Conservation (phyloP, 2,888 invertebrate species). For the Camptogramma bilineatum region DNA sequence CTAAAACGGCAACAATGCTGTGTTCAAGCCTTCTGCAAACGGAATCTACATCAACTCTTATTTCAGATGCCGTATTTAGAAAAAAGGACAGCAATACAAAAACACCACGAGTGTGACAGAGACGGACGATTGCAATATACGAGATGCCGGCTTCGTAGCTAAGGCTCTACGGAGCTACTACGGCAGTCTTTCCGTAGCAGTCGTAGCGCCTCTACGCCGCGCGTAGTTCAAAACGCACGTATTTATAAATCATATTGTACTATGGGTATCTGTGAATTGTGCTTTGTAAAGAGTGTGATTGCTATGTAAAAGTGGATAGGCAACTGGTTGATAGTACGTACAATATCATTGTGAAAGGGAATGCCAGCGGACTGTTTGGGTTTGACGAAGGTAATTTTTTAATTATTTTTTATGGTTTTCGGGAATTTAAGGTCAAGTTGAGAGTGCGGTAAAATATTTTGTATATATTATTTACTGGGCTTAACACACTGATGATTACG, state of each 20-base stretch:
- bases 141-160: slow-evolving; percentile 55
- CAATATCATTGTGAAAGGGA: slow-evolving; percentile 82
- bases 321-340: slow-evolving; percentile 77
- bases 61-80: slow-evolving; percentile 63
- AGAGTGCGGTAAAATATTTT: neutral
- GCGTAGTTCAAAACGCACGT: slow-evolving; percentile 40
- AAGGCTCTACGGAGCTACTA: slow-evolving; percentile 52
- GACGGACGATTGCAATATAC: slow-evolving; percentile 36
- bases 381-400: slow-evolving; percentile 71
- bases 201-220: slow-evolving; percentile 72
- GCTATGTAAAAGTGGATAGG: slow-evolving; percentile 83
- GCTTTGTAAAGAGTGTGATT: slow-evolving; percentile 58
- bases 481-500: no score
- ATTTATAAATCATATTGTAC: slow-evolving; percentile 22
- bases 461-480: no score
- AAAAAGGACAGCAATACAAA: slow-evolving; percentile 55
- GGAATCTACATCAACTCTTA: slow-evolving; percentile 62
- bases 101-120: slow-evolving; percentile 33
- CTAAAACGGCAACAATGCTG: slow-evolving; percentile 74
- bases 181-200: slow-evolving; percentile 72
- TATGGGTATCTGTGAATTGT: slow-evolving; percentile 48
- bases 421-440: slow-evolving; percentile 6
- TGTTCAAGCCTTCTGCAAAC: slow-evolving; percentile 72
- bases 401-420: slow-evolving; percentile 28
- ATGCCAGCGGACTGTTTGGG: slow-evolving; percentile 75